Conservation (phyloP, 2,888 invertebrate species). For the Agrenia bidenticulata region DNA sequence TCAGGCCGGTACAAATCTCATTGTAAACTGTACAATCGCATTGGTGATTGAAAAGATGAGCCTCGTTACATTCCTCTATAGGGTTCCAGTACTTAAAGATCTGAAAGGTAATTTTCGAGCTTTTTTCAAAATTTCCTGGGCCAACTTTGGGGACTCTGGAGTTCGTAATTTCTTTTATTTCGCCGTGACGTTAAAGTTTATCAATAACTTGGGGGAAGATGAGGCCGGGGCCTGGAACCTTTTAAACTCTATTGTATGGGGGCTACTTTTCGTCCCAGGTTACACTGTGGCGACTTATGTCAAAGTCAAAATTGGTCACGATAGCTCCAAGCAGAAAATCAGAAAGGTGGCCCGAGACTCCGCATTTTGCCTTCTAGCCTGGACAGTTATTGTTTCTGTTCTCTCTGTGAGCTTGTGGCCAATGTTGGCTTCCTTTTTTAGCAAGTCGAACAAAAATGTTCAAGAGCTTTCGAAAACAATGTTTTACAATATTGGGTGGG, state of each 20-base stretch:
- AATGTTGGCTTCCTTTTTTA: slow-evolving; percentile 35
- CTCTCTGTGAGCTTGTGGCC: slow-evolving; percentile 31
- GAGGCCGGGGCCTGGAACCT: slow-evolving; percentile 44
- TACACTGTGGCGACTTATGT: slow-evolving; percentile 38
- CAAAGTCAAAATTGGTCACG: slow-evolving; percentile 40
- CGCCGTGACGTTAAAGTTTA: slow-evolving; percentile 45
- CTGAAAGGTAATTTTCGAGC: slow-evolving; percentile 24
- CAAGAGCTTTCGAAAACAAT: slow-evolving; percentile 36
- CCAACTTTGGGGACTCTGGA: slow-evolving; percentile 45
- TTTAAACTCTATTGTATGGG: slow-evolving; percentile 43
- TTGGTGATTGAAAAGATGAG: slow-evolving; percentile 36
- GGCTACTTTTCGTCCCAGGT: slow-evolving; percentile 38
- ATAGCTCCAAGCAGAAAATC: slow-evolving; percentile 26
- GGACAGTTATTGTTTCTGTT: slow-evolving; percentile 28
- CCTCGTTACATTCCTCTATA: slow-evolving; percentile 27
- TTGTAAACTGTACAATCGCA: slow-evolving; percentile 28
- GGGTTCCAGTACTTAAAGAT: slow-evolving; percentile 26
- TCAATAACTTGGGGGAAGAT: slow-evolving; percentile 40
- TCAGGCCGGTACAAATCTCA: slow-evolving; percentile 18
- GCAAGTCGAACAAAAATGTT: slow-evolving; percentile 30
- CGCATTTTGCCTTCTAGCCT: slow-evolving; percentile 25
- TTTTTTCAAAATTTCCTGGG: slow-evolving; percentile 42
- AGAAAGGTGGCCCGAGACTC: slow-evolving; percentile 29
- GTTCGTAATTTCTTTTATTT: slow-evolving; percentile 48
- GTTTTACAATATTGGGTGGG: slow-evolving; percentile 42